Conservation (phyloP, 64 coral and sea anemone genomes). For the Dendrophyllia cribrosa region DNA sequence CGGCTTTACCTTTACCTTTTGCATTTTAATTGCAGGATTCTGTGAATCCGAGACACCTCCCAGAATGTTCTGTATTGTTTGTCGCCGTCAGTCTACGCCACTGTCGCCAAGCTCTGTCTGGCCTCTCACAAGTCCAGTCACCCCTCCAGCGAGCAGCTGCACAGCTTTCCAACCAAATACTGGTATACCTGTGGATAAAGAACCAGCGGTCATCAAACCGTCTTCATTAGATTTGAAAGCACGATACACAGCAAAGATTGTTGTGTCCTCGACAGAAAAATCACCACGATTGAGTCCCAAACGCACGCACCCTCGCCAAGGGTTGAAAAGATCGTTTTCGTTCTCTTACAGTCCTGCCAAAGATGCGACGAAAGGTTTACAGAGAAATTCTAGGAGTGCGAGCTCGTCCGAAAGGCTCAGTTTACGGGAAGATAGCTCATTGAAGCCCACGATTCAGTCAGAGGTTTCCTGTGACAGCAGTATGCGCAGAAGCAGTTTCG, state of each 20-base stretch:
- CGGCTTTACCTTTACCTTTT: background rate
- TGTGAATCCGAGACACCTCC: background rate
- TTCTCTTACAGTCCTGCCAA: background rate
- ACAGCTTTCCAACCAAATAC: background rate
- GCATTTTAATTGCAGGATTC: background rate
- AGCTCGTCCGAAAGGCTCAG: background rate
- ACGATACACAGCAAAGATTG: background rate
- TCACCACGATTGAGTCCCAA: no score
- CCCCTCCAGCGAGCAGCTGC: background rate
- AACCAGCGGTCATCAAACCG: background rate
- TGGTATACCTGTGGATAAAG: no score
- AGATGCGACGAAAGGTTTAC: background rate
- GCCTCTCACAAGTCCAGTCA: background rate
- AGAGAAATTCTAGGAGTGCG: background rate
- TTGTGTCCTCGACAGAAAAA: background rate
- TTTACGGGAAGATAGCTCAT: background rate
- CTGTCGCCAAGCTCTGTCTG: background rate
- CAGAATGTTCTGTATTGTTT: conserved; percentile 62
- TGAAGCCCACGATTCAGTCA: background rate
- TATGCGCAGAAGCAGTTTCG: background rate
- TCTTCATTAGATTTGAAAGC: conserved; percentile 7
- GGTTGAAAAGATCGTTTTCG: background rate
- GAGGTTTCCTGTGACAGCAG: background rate
- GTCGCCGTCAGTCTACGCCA: background rate
- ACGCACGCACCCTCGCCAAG: background rate